phyloP scores from a whole-genome alignment of 1,140 invertebrate genomes.

The Pteromalus puparum region DNA sequence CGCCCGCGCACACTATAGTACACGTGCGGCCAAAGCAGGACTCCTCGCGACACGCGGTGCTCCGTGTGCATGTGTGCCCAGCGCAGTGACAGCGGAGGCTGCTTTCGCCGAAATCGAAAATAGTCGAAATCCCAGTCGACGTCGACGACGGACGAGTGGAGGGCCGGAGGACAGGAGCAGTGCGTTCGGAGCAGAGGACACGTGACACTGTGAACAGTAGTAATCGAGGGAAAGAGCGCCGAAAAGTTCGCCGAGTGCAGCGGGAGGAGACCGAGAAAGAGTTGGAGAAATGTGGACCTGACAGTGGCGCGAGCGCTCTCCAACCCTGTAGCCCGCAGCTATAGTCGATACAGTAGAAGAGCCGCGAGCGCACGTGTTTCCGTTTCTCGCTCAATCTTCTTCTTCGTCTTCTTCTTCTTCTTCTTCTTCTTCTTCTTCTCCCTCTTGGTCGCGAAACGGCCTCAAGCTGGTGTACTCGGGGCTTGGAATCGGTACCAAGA shows the following conservation, averaged over 20 bases:
- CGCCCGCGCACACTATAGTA: background rate
- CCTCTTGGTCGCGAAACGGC: conserved; percentile 58
- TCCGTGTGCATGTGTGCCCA: too few relatives aligned
- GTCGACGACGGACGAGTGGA: too few relatives aligned
- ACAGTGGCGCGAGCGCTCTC: conserved; percentile 5
- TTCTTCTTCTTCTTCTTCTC: background rate
- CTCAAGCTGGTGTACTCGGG: conserved; percentile 70
- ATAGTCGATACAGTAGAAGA: background rate
- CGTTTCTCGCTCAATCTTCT: conserved; percentile 1
- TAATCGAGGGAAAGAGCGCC: too few relatives aligned
- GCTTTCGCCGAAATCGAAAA: too few relatives aligned
- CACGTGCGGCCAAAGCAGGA: background rate
- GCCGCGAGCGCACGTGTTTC: conserved; percentile 32
- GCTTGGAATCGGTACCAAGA: conserved; percentile 63
- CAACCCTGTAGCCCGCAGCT: background rate
- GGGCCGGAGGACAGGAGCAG: too few relatives aligned
- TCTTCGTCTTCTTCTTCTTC: background rate
- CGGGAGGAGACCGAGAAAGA: background rate
- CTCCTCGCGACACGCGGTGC: too few relatives aligned
- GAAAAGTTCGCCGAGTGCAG: background rate
- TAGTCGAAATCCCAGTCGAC: too few relatives aligned
- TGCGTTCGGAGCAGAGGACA: too few relatives aligned
- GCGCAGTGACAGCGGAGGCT: too few relatives aligned
- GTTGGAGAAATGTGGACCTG: conserved; percentile 19
- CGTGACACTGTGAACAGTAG: too few relatives aligned